Percentiles rank a stretch among this genome's conserved stretches.
Evolutionary conservation across 1,140 invertebrate species (phyloP).

Genomic region (Thalassaphorura encarpata): DNA sequence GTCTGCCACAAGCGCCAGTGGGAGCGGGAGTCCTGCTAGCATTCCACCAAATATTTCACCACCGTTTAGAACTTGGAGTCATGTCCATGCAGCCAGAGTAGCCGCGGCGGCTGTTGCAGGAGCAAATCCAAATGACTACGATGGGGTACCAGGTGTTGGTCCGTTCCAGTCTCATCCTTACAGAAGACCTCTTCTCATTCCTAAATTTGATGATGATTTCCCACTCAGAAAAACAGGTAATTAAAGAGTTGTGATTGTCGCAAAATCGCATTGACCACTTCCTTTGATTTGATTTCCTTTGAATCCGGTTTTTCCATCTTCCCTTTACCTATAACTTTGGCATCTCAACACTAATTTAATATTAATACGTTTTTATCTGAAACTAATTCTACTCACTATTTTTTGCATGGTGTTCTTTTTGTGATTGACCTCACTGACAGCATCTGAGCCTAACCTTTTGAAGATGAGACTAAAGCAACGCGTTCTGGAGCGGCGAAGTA

Average conservation of each 20-base stretch:
- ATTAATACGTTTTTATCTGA: too few species aligned
- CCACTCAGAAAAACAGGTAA: slow-evolving; percentile 88
- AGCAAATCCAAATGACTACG: slow-evolving; percentile 10
- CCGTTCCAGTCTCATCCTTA: slow-evolving; percentile 36
- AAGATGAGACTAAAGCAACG: slow-evolving; percentile 94
- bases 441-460: slow-evolving; percentile 93
- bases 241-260: too few species aligned
- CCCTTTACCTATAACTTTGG: too few species aligned
- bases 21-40: slow-evolving; percentile 53
- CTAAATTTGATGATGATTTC: slow-evolving; percentile 74
- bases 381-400: background rate
- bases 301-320: too few species aligned
- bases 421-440: slow-evolving; percentile 45
- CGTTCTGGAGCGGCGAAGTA: slow-evolving; percentile 77
- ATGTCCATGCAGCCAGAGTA: slow-evolving; percentile 17
- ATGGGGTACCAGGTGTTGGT: slow-evolving; percentile 1
- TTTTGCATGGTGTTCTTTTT: too few species aligned
- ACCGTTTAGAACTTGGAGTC: slow-evolving; percentile 68
- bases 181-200: slow-evolving; percentile 43
- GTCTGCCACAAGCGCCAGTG: slow-evolving; percentile 29
- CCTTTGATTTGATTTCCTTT: too few species aligned
- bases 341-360: too few species aligned
- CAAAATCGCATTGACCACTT: too few species aligned
- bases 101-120: slow-evolving; percentile 7
- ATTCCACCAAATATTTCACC: slow-evolving; percentile 42